A percentile compares a stretch with the other conserved stretches of the same genome.
Evolutionary conservation across 2,797 vertebrate species (phyloP).

Genomic region (Nannoperca obscura): DNA sequence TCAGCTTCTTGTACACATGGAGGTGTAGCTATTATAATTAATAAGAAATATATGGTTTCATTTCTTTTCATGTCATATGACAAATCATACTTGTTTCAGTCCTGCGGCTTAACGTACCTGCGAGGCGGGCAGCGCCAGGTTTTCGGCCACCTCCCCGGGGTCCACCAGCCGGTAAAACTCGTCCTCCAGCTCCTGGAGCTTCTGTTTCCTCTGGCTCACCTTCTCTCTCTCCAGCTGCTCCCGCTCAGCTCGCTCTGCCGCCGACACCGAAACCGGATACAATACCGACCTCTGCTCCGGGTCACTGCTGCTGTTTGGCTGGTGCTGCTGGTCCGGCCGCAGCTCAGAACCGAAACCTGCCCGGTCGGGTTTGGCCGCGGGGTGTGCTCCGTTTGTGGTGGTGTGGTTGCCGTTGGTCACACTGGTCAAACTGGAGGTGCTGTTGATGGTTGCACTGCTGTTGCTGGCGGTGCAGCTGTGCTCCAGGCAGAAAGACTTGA

Average conservation of each 20-base stretch:
- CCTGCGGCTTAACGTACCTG: slow-evolving; percentile 67
- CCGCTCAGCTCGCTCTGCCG: slow-evolving; percentile 78
- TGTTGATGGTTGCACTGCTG: slow-evolving; percentile 29
- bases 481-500: slow-evolving; percentile 97
- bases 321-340: slow-evolving; percentile 47
- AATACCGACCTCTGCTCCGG: slow-evolving; percentile 57
- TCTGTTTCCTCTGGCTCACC: slow-evolving; percentile 94
- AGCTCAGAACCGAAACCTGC: slow-evolving; percentile 22
- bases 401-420: slow-evolving; percentile 54
- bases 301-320: slow-evolving; percentile 42
- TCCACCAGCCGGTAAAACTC: slow-evolving; percentile 95
- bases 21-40: background rate
- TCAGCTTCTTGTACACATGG: background rate
- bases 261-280: slow-evolving; percentile 56
- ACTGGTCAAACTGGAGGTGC: slow-evolving; percentile 25
- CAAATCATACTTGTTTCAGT: background rate
- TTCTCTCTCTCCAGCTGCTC: slow-evolving; percentile 91
- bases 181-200: slow-evolving; percentile 95
- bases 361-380: slow-evolving; percentile 44
- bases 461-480: slow-evolving; percentile 85
- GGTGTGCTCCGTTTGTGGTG: slow-evolving; percentile 33
- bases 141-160: slow-evolving; percentile 91
- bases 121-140: slow-evolving; percentile 86
- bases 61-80: background rate
- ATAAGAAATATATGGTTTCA: background rate